Base-by-base conservation (phyloP, 1,140 invertebrate species). In the Hyles vespertilio region DNA sequence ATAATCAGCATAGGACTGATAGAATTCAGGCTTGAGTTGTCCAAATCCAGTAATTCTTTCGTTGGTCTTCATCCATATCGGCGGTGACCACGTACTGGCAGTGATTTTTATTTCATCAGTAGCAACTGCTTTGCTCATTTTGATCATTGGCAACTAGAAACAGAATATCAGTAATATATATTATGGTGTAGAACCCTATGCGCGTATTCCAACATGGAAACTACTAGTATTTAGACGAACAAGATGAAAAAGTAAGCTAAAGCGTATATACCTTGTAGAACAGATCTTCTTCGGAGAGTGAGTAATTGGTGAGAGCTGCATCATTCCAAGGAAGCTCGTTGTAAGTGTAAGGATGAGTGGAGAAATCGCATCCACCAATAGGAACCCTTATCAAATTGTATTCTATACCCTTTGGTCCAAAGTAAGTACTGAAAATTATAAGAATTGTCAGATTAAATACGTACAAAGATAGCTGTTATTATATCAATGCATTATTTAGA, bases 21-120 rank as follows among this genome's bases (percentile, higher is more conserved):
- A 97, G 76, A 94, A 96, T 53, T 93, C 86, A 2, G 85, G 80
- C 63, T 92, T 92, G 1, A 98, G 76, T 33, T 77, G 77, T 43
- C 91, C 91, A 71, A 72, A 80, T 8, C 92, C 92, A 5, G 86
- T 88, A 72, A 91, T 92, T 52, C 80, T 84, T 32, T 94, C 89
- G 70, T 95, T 96, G 0, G 93, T 94, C 87, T 99, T 99, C 97
- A 99, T 98, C 97, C 97, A 99, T 4, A 89, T 82, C 0, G 98
- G 98, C 0, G 97, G 92, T 56, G 93, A 94, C 97, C 97, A 98
- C 0, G 95, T 80, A 48, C 77, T 85, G 3, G 85, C 85, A 6
- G 72, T 83, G 10, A 85, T 70, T 49, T 84, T 81, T 8, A 88
- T 74, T 36, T 82, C 74, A 10, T 68, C 65, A 1, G 72, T 77